These are phyloP conservation scores for Apamea crenata DNA, from an alignment of 2,888 invertebrate genomes.

Conservation along the genomic window DNA sequence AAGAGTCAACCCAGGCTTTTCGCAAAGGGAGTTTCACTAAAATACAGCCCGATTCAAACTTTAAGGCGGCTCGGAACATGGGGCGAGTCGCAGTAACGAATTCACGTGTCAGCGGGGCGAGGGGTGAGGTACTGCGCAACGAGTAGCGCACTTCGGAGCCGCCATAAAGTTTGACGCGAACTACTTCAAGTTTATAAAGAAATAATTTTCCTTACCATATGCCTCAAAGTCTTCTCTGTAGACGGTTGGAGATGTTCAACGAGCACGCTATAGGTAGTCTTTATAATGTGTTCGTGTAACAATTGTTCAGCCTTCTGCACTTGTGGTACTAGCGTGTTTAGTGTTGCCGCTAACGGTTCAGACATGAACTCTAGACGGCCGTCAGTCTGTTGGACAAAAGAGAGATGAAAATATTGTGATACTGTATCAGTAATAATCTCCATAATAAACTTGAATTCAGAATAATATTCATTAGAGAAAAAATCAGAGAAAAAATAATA, in stretches of 20 bases:
- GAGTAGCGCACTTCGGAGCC: no score
- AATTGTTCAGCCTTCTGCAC: constrained; percentile 83
- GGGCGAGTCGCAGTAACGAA: no score
- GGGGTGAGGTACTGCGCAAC: no score
- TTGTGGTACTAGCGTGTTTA: constrained; percentile 82
- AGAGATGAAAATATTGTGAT: neutral
- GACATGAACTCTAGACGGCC: constrained; percentile 87
- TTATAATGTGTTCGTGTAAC: constrained; percentile 86
- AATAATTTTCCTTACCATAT: constrained; percentile 78
- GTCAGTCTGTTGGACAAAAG: constrained; percentile 79
- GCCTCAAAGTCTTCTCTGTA: constrained; percentile 85
- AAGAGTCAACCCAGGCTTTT: neutral
- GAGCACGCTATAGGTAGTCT: constrained; percentile 84
- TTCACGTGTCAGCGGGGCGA: no score
- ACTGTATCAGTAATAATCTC: neutral
- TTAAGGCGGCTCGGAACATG: no score
- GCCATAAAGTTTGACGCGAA: no score
- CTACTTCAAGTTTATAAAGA: neutral
- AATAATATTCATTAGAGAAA: no score
- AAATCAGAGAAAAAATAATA: no score
- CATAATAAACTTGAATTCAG: no score
- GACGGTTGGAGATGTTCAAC: constrained; percentile 85
- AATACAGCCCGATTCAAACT: no score
- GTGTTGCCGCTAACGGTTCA: constrained; percentile 82
- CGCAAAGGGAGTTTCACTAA: neutral